These are phyloP conservation scores for Scomberomorus guttatus DNA, from an alignment of 2,797 vertebrate species.

Conservation along the genomic window DNA sequence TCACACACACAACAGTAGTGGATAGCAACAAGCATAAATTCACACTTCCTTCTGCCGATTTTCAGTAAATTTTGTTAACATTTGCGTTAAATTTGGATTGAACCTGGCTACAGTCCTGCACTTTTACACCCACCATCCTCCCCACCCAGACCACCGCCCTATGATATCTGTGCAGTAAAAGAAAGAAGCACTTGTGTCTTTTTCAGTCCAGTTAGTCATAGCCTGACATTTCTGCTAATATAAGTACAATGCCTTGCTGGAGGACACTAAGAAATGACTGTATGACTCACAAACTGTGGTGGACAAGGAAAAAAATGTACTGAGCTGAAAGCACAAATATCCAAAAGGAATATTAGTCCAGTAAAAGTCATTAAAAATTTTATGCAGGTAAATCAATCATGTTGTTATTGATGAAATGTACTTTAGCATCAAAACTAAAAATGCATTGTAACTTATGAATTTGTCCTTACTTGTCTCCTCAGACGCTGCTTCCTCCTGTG, in stretches of 20 bases:
- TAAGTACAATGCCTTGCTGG: not conserved
- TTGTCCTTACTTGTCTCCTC: conserved; percentile 32
- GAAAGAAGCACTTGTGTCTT: not conserved
- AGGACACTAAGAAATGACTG: not conserved
- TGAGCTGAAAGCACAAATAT: conserved; percentile 8
- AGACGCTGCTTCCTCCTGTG: conserved; percentile 61
- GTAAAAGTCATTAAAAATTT: not conserved
- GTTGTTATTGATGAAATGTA: not conserved
- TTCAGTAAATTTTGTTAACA: not conserved
- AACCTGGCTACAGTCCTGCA: too few relatives aligned
- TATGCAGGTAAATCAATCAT: not conserved
- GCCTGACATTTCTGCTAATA: not conserved
- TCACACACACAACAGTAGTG: not conserved
- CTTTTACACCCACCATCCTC: too few relatives aligned
- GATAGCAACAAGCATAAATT: not conserved
- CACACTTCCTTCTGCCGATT: not conserved
- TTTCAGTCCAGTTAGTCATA: conserved; percentile 8
- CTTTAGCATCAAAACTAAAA: not conserved
- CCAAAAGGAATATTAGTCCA: not conserved
- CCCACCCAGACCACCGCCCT: too few relatives aligned
- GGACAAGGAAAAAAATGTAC: not conserved
- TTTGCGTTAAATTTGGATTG: not conserved
- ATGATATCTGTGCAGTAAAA: too few relatives aligned
- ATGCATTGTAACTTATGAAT: not conserved
- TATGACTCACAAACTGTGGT: conserved; percentile 1